Conservation (phyloP, 2,888 invertebrate species). For the Drosophila aldrichi region DNA sequence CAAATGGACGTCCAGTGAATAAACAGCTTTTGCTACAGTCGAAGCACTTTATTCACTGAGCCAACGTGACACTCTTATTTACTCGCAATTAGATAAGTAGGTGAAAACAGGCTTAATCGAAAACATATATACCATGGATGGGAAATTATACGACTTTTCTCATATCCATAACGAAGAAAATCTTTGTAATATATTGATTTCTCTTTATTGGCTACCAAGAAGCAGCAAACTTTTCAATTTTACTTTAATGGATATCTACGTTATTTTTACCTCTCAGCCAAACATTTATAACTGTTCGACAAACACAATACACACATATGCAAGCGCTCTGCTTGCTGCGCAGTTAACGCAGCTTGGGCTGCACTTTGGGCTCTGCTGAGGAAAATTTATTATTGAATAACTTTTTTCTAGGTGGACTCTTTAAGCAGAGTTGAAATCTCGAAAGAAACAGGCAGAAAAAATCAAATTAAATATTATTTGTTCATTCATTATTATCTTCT, state of each 20-base stretch:
- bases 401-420: too few species aligned
- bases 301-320: neutral
- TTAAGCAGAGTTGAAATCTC: too few species aligned
- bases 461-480: too few species aligned
- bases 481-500: too few species aligned
- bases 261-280: neutral
- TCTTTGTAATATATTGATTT: neutral
- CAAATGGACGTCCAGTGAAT: conserved; percentile 65
- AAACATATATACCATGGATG: neutral
- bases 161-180: neutral
- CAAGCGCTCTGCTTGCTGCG: neutral
- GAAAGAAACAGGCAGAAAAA: too few species aligned
- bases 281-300: neutral
- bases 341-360: neutral
- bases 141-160: neutral
- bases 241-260: neutral
- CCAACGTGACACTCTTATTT: conserved; percentile 6
- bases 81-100: neutral
- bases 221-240: neutral
- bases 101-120: neutral
- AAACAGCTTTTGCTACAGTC: conserved; percentile 43
- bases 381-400: neutral
- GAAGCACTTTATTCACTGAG: conserved; percentile 7
- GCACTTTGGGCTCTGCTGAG: neutral
- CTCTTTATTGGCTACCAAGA: neutral